These are phyloP conservation scores for Oreochromis spilurus DNA, from an alignment of 2,113 vertebrate genomes.

Conservation along the genomic window DNA sequence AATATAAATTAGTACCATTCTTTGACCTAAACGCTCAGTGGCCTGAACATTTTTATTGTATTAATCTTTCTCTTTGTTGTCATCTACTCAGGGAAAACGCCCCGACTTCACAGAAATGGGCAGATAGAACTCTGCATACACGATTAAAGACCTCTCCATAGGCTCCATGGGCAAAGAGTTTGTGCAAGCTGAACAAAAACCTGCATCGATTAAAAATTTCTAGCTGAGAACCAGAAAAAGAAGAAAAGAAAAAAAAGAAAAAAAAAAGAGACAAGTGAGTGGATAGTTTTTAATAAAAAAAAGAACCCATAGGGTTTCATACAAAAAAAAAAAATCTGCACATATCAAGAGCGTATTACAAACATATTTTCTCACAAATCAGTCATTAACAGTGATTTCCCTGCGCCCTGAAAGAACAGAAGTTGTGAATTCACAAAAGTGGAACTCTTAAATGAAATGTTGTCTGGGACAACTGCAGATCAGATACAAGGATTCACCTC, in stretches of 20 bases:
- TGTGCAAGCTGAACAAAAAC: background rate
- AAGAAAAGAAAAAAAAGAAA: background rate
- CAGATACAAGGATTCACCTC: background rate
- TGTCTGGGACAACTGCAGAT: conserved; percentile 21
- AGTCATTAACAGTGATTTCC: conserved; percentile 24
- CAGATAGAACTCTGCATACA: background rate
- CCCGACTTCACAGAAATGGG: background rate
- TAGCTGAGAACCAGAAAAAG: background rate
- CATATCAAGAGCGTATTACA: conserved; percentile 32
- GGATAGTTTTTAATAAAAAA: conserved; percentile 19
- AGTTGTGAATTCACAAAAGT: background rate
- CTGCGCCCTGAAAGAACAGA: background rate
- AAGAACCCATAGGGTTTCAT: conserved; percentile 70
- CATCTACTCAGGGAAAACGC: background rate
- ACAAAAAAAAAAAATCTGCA: conserved; percentile 69
- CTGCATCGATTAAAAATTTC: background rate
- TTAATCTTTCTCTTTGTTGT: background rate
- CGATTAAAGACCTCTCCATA: rapidly evolving
- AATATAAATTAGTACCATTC: background rate
- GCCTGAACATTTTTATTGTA: background rate
- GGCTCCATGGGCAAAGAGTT: rapidly evolving
- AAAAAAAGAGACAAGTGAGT: background rate
- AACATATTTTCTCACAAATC: conserved; percentile 37
- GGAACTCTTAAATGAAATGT: conserved; percentile 22
- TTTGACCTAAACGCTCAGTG: background rate